A percentile compares a stretch with the other conserved stretches of the same genome.
These are phyloP conservation scores for Notamacropus eugenii DNA, from an alignment of 2,797 vertebrate genomes.

Conservation along the genomic window DNA sequence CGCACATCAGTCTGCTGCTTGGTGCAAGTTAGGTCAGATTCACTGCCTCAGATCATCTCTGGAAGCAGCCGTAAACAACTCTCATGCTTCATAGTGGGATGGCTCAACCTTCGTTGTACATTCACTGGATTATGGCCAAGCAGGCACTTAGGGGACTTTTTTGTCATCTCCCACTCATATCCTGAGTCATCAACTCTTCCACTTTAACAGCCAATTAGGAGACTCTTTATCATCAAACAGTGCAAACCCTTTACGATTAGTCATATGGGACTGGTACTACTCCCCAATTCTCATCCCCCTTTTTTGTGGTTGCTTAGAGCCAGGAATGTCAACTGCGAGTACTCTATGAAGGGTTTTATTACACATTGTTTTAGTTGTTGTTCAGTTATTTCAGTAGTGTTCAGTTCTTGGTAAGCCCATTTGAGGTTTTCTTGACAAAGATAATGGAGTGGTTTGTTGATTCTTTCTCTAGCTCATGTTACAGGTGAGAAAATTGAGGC, in stretches of 20 bases:
- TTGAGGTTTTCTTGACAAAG: not conserved
- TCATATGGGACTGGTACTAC: not conserved
- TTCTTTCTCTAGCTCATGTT: not conserved
- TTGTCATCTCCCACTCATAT: not conserved
- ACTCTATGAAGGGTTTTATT: not conserved
- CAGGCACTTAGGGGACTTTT: not conserved
- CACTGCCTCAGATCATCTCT: not conserved
- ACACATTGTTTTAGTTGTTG: not conserved
- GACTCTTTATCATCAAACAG: not conserved
- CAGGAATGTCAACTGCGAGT: not conserved
- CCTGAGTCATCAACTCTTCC: not conserved
- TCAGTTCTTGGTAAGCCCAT: not conserved
- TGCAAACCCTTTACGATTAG: not conserved
- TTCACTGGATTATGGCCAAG: not conserved
- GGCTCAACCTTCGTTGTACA: not conserved
- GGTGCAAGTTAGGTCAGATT: not conserved
- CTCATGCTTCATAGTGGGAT: not conserved
- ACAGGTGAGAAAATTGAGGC: not conserved
- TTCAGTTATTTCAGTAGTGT: not conserved
- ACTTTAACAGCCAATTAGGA: not conserved
- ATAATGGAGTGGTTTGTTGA: not conserved
- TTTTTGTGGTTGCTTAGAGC: not conserved
- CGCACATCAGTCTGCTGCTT: not conserved
- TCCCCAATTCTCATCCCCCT: not conserved
- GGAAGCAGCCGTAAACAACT: not conserved